Conservation (phyloP, 1,140 invertebrate genomes). For the Portunus trituberculatus region DNA sequence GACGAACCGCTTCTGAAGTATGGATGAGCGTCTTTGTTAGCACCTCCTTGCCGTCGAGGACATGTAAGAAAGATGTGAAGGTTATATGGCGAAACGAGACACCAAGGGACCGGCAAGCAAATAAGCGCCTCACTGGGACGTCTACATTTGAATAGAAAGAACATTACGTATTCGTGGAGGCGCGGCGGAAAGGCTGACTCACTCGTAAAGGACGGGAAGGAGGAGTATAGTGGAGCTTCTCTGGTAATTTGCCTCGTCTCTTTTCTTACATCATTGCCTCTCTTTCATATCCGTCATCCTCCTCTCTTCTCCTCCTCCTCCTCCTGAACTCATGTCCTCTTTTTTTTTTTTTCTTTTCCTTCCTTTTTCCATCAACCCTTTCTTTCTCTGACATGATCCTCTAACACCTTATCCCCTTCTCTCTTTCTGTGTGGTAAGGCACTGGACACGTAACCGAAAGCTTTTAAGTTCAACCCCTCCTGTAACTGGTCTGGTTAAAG, state of each 20-base stretch:
- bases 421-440: not conserved
- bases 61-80: not conserved
- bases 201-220: not conserved
- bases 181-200: not conserved
- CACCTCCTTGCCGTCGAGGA: not conserved
- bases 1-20: not conserved
- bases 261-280: not conserved
- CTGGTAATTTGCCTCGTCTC: not conserved
- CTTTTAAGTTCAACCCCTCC: not conserved
- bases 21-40: not conserved
- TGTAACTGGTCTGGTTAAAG: not conserved
- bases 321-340: not conserved
- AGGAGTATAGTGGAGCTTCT: not conserved
- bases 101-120: not conserved
- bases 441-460: too few relatives aligned
- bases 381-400: not conserved
- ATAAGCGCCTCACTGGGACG: not conserved
- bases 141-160: conserved; percentile 12
- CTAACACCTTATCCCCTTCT: not conserved
- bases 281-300: not conserved
- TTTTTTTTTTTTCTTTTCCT: not conserved
- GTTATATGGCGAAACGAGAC: not conserved
- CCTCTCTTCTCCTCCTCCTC: not conserved
- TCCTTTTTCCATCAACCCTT: not conserved
- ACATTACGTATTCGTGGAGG: not conserved